A percentile compares a stretch with the other conserved stretches of the same genome.
These are phyloP conservation scores for Agelaius phoeniceus DNA, from an alignment of 2,113 vertebrate genomes.

Conservation along the genomic window DNA sequence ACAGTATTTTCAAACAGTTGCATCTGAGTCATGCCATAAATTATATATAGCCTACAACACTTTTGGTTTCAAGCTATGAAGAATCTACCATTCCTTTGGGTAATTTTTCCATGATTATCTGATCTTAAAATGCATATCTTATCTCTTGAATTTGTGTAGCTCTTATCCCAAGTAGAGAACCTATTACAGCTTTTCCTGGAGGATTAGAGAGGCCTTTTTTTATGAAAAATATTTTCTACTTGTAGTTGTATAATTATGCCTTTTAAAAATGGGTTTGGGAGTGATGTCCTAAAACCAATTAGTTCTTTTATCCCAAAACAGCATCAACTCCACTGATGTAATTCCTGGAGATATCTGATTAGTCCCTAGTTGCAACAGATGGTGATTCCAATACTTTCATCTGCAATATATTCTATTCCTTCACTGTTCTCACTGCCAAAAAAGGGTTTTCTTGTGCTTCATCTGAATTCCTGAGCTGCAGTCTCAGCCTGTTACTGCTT, in stretches of 20 bases:
- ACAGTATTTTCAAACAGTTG: not conserved
- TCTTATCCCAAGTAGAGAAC: not conserved
- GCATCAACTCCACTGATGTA: not conserved
- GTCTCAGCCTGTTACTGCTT: not conserved
- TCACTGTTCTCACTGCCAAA: not conserved
- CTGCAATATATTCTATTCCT: not conserved
- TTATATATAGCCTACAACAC: not conserved
- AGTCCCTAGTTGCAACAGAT: not conserved
- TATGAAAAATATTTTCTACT: not conserved
- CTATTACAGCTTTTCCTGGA: not conserved
- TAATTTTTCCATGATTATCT: not conserved
- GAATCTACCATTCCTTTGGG: not conserved
- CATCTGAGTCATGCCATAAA: slow-evolving; percentile 2
- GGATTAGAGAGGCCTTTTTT: not conserved
- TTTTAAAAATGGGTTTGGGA: not conserved
- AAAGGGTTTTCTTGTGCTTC: not conserved
- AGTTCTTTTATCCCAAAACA: not conserved
- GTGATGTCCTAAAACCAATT: not conserved
- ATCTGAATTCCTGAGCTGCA: not conserved
- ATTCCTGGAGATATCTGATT: not conserved
- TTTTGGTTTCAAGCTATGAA: not conserved
- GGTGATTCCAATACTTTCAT: not conserved
- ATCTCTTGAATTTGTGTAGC: not conserved
- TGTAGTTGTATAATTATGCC: not conserved
- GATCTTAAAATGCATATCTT: not conserved